Conservation (phyloP, 2,888 invertebrate genomes). For the Tipula lateralis region DNA sequence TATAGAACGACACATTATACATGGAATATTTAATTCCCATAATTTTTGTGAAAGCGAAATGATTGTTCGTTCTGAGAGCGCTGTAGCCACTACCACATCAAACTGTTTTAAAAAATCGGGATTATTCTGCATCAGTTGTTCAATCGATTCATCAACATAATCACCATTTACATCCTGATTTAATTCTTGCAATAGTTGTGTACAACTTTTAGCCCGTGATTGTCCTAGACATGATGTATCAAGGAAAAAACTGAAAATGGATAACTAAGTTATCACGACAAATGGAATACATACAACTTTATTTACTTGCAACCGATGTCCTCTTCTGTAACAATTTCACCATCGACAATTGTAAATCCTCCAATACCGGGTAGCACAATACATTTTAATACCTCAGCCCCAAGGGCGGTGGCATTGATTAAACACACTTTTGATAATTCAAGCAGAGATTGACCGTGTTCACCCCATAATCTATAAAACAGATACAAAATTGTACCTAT, state of each 20-base stretch:
- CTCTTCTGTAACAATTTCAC: slow-evolving; percentile 73
- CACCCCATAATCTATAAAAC: slow-evolving; percentile 83
- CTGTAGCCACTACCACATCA: slow-evolving; percentile 61
- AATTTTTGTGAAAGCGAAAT: slow-evolving; percentile 69
- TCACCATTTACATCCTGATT: slow-evolving; percentile 92
- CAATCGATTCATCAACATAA: slow-evolving; percentile 83
- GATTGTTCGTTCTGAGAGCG: slow-evolving; percentile 52
- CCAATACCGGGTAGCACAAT: slow-evolving; percentile 92
- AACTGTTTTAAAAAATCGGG: slow-evolving; percentile 86
- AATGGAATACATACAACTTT: neutral
- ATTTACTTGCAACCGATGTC: slow-evolving; percentile 88
- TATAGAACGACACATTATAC: slow-evolving; percentile 80
- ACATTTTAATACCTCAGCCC: slow-evolving; percentile 93
- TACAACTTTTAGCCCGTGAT: slow-evolving; percentile 77
- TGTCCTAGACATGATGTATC: slow-evolving; percentile 74
- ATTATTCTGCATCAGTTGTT: slow-evolving; percentile 77
- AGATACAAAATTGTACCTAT: neutral
- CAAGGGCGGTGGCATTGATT: slow-evolving; percentile 87
- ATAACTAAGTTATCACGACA: neutral
- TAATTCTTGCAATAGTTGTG: slow-evolving; percentile 77
- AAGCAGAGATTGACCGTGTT: slow-evolving; percentile 88
- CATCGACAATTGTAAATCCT: slow-evolving; percentile 88
- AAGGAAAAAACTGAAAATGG: slow-evolving; percentile 73
- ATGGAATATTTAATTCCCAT: slow-evolving; percentile 81
- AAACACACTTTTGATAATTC: slow-evolving; percentile 89